Evolutionary conservation across 2,113 vertebrate genomes (phyloP).

Genomic region (Bothrops jararaca): DNA sequence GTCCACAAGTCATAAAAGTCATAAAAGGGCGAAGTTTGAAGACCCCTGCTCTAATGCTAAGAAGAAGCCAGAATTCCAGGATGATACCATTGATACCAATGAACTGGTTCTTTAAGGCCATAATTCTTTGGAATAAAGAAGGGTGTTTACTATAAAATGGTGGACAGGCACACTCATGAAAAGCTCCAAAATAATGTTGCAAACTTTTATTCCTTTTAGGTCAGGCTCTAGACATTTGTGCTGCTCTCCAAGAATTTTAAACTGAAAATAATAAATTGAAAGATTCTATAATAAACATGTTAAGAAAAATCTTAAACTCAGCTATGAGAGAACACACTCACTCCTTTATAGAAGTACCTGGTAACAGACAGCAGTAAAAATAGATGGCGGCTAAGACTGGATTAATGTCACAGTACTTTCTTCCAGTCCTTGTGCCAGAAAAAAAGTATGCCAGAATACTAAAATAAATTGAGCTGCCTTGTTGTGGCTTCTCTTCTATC

Average conservation of each 20-base stretch:
- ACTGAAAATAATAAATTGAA: background rate
- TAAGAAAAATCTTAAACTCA: background rate
- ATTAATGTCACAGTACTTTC: background rate
- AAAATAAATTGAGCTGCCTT: background rate
- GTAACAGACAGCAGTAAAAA: background rate
- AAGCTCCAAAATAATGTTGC: background rate
- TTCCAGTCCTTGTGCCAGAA: background rate
- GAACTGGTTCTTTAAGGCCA: slow-evolving; percentile 6
- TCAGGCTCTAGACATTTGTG: background rate
- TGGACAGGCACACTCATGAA: background rate
- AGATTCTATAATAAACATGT: background rate
- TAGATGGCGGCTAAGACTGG: background rate
- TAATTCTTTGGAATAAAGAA: background rate
- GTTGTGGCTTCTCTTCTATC: background rate
- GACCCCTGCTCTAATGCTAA: background rate
- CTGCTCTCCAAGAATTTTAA: background rate
- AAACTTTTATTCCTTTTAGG: background rate
- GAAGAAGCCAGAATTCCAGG: background rate
- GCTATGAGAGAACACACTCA: background rate
- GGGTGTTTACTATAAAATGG: rapidly evolving
- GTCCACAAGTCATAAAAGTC: too few relatives aligned
- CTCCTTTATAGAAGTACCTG: background rate
- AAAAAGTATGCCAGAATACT: background rate
- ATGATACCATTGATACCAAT: background rate
- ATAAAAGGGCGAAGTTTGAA: too few relatives aligned